Evolutionary conservation across 92 coral and sea anemone genomes (phyloP).

Genomic region (Bergia sp.): DNA sequence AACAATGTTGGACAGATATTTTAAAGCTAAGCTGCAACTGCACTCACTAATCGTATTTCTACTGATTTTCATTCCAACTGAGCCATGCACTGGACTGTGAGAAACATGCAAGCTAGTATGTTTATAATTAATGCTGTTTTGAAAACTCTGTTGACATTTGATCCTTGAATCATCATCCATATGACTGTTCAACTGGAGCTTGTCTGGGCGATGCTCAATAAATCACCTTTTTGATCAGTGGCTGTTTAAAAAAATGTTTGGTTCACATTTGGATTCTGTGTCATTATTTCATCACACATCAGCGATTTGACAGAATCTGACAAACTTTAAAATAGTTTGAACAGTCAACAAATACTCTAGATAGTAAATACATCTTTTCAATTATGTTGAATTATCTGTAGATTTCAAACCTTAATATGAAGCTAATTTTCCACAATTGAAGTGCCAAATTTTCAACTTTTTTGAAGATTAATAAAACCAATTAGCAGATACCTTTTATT

Average conservation of each 20-base stretch:
- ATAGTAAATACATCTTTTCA: neutral
- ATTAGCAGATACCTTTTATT: neutral
- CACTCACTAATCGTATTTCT: neutral
- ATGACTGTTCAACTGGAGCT: neutral
- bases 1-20: neutral
- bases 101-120: neutral
- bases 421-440: neutral
- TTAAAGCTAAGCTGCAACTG: neutral
- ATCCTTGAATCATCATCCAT: neutral
- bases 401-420: neutral
- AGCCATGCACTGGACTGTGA: too few species aligned
- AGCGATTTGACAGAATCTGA: neutral
- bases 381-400: neutral
- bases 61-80: neutral
- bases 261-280: neutral
- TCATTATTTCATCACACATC: neutral
- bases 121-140: neutral
- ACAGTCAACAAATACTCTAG: neutral
- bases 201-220: neutral
- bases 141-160: slow-evolving; percentile 3
- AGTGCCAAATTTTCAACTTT: too few species aligned
- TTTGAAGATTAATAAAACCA: too few species aligned
- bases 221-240: neutral
- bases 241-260: neutral
- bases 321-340: too few species aligned